Percentiles rank a stretch among this genome's conserved stretches.
phyloP scores from a whole-genome alignment of 2,797 vertebrate species.

The Emys orbicularis region DNA sequence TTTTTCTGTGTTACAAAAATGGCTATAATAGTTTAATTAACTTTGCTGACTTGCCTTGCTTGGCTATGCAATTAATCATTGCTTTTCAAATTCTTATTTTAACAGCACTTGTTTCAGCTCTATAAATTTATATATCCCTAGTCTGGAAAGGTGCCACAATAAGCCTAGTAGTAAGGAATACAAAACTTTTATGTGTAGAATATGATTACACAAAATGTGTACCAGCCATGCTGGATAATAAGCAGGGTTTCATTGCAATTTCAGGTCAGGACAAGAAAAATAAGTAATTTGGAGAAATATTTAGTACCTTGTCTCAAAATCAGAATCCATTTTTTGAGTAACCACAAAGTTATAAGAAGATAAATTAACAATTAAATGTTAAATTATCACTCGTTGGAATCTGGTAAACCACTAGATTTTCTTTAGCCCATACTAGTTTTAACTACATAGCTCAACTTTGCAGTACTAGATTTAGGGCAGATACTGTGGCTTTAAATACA shows the following conservation, averaged over 20 bases:
- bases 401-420: conserved; percentile 35
- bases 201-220: background rate
- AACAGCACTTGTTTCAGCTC: conserved; percentile 23
- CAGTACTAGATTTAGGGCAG: background rate
- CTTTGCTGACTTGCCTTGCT: conserved; percentile 1
- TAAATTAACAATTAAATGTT: conserved; percentile 39
- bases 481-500: conserved; percentile 7
- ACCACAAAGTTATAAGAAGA: background rate
- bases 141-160: conserved; percentile 4
- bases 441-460: conserved; percentile 24
- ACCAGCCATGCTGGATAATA: background rate
- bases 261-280: conserved; percentile 13
- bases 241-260: conserved; percentile 28
- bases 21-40: conserved; percentile 15
- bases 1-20: conserved; percentile 19
- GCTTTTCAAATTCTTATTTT: conserved; percentile 5
- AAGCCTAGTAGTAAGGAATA: conserved; percentile 9
- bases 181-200: conserved; percentile 8
- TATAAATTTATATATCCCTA: conserved; percentile 18
- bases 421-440: background rate
- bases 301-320: background rate
- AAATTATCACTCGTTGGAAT: conserved; percentile 42
- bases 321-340: conserved; percentile 7
- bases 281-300: conserved; percentile 11
- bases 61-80: background rate